Base-by-base conservation (phyloP, 1,140 invertebrate genomes). In the Asbolus verrucosus region DNA sequence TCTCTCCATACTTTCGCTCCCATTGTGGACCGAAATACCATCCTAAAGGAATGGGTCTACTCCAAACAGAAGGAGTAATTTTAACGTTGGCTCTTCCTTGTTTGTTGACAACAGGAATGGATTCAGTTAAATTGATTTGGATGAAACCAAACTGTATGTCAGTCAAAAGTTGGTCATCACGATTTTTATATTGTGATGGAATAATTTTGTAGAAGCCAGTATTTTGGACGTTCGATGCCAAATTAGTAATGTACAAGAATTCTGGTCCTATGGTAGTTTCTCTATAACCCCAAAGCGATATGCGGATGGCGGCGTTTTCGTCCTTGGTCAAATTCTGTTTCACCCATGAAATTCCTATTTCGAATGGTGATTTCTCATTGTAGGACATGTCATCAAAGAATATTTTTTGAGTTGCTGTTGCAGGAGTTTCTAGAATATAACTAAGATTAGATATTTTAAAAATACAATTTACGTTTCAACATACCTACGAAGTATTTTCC, bases 1-100 rank as follows among this genome's bases (percentile, higher is more conserved):
- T 84, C 2, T 84, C 80, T 3, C 94, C 94, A 72, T 91, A 88
- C 15, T 86, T 74, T 14, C 87, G 82, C 78, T 94, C 89, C 94
- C 95, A 98, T 80, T 97, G 94, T 0, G 90, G 87, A 0, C 85
- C 86, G 78, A 97, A 97, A 78, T 97, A 98, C 96, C 96, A 98
- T 0, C 84, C 94, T 1, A 98, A 80, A 0, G 96, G 95, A 73
- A 97, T 93, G 0, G 95, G 94, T 31, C 90, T 87, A 77, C 93
- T 95, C 95, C 95, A 98, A 1, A 97, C 82, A 0, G 91, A 82
- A 0, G 95, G 94, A 62, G 91, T 90, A 71, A 93, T 87, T 30
- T 86, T 80, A 15, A 93, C 80, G 18, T 88, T 88, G 13, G 86
- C 86, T 73, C 8, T 13, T n/a, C 31, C 60, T 27, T 39, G 13